A percentile compares a stretch with the other conserved stretches of the same genome.
Evolutionary conservation across 2,113 vertebrate genomes (phyloP).

Genomic region (Rhabdomys dilectus): DNA sequence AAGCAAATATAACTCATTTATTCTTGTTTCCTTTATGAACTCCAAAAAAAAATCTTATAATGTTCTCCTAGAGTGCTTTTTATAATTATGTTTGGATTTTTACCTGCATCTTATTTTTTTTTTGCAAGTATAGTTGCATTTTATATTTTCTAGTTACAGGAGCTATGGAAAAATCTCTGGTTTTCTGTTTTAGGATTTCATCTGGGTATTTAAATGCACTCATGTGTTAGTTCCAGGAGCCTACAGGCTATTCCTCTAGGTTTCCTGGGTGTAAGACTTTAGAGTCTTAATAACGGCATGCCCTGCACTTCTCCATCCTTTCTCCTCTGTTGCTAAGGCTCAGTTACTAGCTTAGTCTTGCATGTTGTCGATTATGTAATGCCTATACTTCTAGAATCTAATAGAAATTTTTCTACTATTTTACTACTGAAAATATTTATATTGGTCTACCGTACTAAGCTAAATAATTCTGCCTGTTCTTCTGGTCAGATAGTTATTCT

Average conservation of each 20-base stretch:
- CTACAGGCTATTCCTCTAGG: not conserved
- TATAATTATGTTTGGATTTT: not conserved
- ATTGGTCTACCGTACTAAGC: not conserved
- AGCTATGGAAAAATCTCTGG: not conserved
- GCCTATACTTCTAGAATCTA: not conserved
- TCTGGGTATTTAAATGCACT: not conserved
- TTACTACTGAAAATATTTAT: not conserved
- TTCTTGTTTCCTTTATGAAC: not conserved
- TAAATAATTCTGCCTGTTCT: not conserved
- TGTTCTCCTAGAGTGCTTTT: not conserved
- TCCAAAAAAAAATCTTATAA: not conserved
- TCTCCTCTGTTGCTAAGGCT: not conserved
- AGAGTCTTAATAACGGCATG: not conserved
- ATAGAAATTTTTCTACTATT: not conserved
- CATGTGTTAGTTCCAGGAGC: not conserved
- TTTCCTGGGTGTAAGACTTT: not conserved
- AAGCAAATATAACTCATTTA: not conserved
- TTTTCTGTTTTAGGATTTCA: slow-evolving; percentile 1
- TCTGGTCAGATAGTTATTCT: slow-evolving; percentile 6
- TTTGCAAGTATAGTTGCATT: not conserved
- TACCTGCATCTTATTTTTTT: not conserved
- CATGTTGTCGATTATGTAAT: not conserved
- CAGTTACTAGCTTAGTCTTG: not conserved
- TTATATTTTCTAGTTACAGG: not conserved
- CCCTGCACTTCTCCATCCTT: not conserved